Percentiles rank a stretch among this genome's conserved stretches.
Conservation (phyloP, 2,113 vertebrate genomes). For the Panthera tigris region DNA sequence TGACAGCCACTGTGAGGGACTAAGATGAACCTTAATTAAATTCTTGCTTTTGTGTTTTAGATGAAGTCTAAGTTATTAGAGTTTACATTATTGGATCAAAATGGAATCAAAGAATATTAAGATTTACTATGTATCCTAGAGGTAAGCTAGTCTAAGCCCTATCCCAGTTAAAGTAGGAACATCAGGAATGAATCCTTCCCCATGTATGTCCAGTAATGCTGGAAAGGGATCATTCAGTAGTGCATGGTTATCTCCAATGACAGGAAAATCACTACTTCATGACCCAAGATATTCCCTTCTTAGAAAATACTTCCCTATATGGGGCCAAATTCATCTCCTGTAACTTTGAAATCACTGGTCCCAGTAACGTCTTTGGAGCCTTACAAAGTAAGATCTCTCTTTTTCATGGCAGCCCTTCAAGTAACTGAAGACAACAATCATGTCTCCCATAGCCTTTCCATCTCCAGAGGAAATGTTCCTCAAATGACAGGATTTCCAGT, state of each 20-base stretch:
- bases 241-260: neutral
- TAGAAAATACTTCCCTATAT: constrained; percentile 9
- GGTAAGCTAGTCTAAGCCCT: neutral
- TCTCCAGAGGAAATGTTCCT: neutral
- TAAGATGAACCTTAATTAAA: neutral
- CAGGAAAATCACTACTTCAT: neutral
- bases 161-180: constrained; percentile 5
- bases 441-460: neutral
- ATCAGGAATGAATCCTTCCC: neutral
- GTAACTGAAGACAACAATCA: constrained; percentile 29
- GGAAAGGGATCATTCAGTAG: constrained; percentile 7
- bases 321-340: neutral
- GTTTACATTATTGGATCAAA: neutral
- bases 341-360: constrained; percentile 11
- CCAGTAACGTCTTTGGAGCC: neutral
- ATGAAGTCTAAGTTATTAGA: constrained; percentile 18
- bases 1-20: neutral
- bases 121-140: neutral
- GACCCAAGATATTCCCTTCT: neutral
- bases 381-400: neutral
- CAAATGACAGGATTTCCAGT: neutral
- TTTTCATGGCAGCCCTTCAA: neutral
- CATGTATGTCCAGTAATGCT: neutral
- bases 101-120: constrained; percentile 2
- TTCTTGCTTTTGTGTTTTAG: constrained; percentile 21